A percentile compares a stretch with the other conserved stretches of the same genome.
phyloP scores from a whole-genome alignment of 1,140 invertebrate genomes.

The Lamellibrachia luymesi region DNA sequence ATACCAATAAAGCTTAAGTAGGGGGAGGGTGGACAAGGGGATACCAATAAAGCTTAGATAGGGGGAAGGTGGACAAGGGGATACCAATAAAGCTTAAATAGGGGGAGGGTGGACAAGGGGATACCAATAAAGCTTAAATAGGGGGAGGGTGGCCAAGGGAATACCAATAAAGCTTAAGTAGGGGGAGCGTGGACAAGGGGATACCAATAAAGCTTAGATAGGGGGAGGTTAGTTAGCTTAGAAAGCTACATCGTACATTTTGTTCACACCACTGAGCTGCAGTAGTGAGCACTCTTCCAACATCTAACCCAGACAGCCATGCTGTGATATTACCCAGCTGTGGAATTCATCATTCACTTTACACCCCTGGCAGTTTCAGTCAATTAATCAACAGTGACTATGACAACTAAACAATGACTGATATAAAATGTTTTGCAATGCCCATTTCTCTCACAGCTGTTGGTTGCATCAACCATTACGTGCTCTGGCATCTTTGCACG shows the following conservation, averaged over 20 bases:
- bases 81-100: no score
- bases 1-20: no score
- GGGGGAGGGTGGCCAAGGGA: no score
- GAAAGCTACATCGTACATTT: neutral
- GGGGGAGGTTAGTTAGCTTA: neutral
- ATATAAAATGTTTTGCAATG: neutral
- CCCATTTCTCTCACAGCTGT: neutral
- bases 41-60: no score
- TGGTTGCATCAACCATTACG: neutral
- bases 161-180: no score
- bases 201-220: no score
- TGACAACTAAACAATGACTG: neutral
- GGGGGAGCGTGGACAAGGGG: no score
- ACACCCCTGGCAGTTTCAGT: neutral
- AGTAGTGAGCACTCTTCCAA: neutral
- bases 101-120: no score
- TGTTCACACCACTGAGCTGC: neutral
- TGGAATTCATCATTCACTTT: neutral
- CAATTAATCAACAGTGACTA: neutral
- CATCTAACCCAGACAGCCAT: neutral
- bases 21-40: no score
- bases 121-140: no score
- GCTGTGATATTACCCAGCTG: neutral
- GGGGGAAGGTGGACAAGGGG: no score
- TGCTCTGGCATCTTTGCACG: neutral